phyloP scores from a whole-genome alignment of 2,888 invertebrate genomes.

The Cheilosia soror region DNA sequence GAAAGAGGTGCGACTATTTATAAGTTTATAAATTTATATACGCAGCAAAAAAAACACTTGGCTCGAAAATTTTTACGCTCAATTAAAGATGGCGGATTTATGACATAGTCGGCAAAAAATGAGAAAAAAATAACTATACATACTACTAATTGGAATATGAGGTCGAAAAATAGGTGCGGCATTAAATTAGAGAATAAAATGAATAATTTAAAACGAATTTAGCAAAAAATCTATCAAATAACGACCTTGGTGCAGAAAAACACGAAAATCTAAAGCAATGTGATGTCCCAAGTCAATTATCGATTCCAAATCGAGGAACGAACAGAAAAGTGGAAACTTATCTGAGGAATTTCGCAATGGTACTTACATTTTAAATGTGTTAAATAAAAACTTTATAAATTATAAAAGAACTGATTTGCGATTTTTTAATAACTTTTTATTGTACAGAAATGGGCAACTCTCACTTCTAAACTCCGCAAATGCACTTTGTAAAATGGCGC shows the following conservation, averaged over 20 bases:
- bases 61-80: not conserved
- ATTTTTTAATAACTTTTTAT: conserved; percentile 9
- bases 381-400: conserved; percentile 1
- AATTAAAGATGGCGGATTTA: conserved; percentile 55
- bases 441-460: not conserved
- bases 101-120: conserved; percentile 24
- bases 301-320: too few species aligned
- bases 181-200: not conserved
- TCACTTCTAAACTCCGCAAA: conserved; percentile 25
- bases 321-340: too few species aligned
- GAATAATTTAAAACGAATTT: not conserved
- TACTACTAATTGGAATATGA: not conserved
- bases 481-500: conserved; percentile 55
- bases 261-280: too few species aligned
- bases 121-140: not conserved
- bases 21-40: conserved; percentile 2
- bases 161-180: not conserved
- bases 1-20: conserved; percentile 15
- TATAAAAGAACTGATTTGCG: not conserved
- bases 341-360: not conserved
- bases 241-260: too few species aligned
- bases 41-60: conserved; percentile 8
- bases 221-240: too few species aligned
- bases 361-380: conserved; percentile 24
- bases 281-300: too few species aligned